Percentiles rank a stretch among this genome's conserved stretches.
phyloP scores from a whole-genome alignment of 2,888 invertebrate genomes.

The Nymphalis urticae region DNA sequence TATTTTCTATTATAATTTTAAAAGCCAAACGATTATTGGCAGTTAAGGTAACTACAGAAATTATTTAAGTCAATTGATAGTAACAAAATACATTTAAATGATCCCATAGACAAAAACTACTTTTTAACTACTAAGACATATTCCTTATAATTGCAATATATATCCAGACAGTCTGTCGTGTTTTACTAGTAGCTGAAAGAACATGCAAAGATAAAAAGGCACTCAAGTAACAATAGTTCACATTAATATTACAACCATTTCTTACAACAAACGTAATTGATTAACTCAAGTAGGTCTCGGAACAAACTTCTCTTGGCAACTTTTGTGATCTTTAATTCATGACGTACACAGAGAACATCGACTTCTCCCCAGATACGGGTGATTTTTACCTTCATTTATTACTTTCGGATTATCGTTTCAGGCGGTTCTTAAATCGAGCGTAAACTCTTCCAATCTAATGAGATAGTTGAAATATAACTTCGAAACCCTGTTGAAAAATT shows the following conservation, averaged over 20 bases:
- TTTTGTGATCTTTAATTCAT: constrained; percentile 33
- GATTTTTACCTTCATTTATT: constrained; percentile 31
- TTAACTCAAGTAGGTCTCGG: constrained; percentile 8
- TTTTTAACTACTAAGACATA: too few species aligned
- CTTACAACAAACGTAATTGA: constrained; percentile 6
- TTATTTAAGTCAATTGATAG: too few species aligned
- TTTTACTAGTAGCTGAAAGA: too few species aligned
- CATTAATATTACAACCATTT: constrained; percentile 3
- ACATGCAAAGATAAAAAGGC: neutral
- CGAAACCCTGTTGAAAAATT: neutral
- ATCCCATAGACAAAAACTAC: too few species aligned
- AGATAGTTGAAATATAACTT: constrained; percentile 9
- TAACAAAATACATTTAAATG: too few species aligned
- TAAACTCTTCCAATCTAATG: constrained; percentile 13
- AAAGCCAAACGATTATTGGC: too few species aligned
- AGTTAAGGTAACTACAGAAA: too few species aligned
- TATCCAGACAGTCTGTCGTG: too few species aligned
- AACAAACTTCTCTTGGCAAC: constrained; percentile 19
- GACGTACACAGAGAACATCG: constrained; percentile 19
- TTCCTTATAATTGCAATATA: too few species aligned
- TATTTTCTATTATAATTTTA: too few species aligned
- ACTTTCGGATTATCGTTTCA: constrained; percentile 19
- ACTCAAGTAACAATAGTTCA: neutral
- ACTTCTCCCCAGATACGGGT: constrained; percentile 26
- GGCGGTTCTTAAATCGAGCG: constrained; percentile 24